Evolutionary conservation across 1,140 invertebrate genomes (phyloP), one percentile per base, ranked within the genome.

Genomic region (Oryctes rhinoceros): DNA sequence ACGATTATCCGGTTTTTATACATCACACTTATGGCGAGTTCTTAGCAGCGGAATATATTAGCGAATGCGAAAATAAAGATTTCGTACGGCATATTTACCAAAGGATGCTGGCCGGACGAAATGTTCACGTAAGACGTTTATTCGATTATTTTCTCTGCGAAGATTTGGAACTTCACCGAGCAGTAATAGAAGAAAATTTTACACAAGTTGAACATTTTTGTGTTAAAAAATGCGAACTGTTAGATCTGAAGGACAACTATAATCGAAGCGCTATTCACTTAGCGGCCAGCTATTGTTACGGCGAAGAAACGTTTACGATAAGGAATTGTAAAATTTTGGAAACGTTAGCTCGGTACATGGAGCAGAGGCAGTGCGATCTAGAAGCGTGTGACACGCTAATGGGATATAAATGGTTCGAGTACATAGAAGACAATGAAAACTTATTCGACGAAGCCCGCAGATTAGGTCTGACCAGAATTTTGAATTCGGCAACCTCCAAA

Each of bases 361-460:
- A 71, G 15, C 65, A 71, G 13, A 71, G 24, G 20, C 24, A 37
- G 24, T 71, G 65, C 20, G 65, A 71, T 37, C 13, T 71, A 10
- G 24, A 24, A 15, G 24, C 20, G 4, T 10, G 24, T 35, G 65
- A 71, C 35, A 24, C 65, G 5, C 24, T 71, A 35, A 11, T 71
- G 35, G 65, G 20, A 5, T 71, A 37, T 30, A 71, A 71, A 71
- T 71, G 65, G 65, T 30, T 24, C 4, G 24, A 71, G 24, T 71
- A 71, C 65, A 71, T 71, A 6, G 65, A 71, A 30, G 65, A 71
- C 9, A 71, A 71, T 24, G 65, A 71, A 71, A 71, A 24, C 13
- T 15, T 71, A 11, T 71, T 20, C 3, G 65, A 71, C 3, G 65
- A 71, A 37, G 20, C 65, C 5, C 65, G 35, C n/a, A 18, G 65